These are phyloP conservation scores for Phymanthus crucifer DNA, from an alignment of 92 coral and sea anemone species.

Conservation along the genomic window DNA sequence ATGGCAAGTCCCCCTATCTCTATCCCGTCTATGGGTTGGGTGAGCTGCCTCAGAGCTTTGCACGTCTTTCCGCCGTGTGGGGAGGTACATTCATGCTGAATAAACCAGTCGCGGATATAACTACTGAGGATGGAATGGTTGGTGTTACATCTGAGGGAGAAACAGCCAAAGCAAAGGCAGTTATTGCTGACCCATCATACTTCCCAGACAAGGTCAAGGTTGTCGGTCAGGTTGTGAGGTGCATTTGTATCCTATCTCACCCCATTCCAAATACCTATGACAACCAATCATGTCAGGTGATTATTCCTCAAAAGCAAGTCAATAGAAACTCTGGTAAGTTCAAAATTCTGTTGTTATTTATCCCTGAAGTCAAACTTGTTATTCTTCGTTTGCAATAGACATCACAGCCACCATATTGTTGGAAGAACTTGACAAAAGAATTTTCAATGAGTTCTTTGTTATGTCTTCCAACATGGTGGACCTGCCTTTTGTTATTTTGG, in stretches of 20 bases:
- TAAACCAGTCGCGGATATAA: constrained; percentile 66
- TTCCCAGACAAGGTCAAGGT: constrained; percentile 70
- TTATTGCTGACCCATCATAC: constrained; percentile 92
- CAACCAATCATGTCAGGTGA: constrained; percentile 81
- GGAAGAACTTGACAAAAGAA: too few relatives aligned
- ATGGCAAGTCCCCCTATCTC: constrained; percentile 74
- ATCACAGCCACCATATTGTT: too few relatives aligned
- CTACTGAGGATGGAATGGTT: constrained; percentile 68
- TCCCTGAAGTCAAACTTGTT: too few relatives aligned
- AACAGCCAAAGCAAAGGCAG: constrained; percentile 72
- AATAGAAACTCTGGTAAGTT: constrained; percentile 83
- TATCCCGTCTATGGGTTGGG: constrained; percentile 94
- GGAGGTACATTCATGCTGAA: constrained; percentile 91
- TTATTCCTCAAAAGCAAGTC: constrained; percentile 94
- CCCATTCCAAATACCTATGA: constrained; percentile 79
- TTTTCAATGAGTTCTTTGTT: too few relatives aligned
- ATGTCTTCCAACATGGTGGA: too few relatives aligned
- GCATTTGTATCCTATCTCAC: constrained; percentile 85
- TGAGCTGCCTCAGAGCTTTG: constrained; percentile 91
- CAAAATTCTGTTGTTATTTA: neutral
- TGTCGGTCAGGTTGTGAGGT: constrained; percentile 85
- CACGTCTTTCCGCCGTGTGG: constrained; percentile 84
- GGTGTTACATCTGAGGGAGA: constrained; percentile 78
- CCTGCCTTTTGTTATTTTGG: too few relatives aligned
- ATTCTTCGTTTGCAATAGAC: too few relatives aligned